phyloP scores from a whole-genome alignment of 2,888 invertebrate genomes.

The Sicus ferrugineus region DNA sequence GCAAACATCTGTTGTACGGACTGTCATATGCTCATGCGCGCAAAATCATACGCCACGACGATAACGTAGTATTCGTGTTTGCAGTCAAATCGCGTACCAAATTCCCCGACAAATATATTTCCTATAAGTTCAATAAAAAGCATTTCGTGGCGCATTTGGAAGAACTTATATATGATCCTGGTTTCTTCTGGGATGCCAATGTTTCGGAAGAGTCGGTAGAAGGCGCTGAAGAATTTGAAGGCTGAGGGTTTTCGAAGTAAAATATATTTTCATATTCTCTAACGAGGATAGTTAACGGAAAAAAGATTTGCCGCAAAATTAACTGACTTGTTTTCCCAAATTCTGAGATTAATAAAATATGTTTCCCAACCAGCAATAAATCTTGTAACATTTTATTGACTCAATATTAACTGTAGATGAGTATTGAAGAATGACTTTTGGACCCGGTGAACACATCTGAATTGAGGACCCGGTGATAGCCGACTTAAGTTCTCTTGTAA shows the following conservation, averaged over 20 bases:
- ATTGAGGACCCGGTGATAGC: too few species aligned
- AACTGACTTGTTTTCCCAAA: background rate
- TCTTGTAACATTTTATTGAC: too few species aligned
- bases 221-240: too few species aligned
- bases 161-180: slow-evolving; percentile 30
- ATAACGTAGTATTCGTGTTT: slow-evolving; percentile 53
- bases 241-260: background rate
- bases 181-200: background rate
- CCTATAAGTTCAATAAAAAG: slow-evolving; percentile 48
- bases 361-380: too few species aligned
- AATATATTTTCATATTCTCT: background rate
- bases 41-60: slow-evolving; percentile 40
- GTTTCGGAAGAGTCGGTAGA: too few species aligned
- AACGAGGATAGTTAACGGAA: background rate
- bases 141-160: slow-evolving; percentile 47
- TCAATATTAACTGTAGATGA: too few species aligned
- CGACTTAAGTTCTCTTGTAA: too few species aligned
- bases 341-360: too few species aligned
- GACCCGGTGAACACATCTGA: too few species aligned
- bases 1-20: slow-evolving; percentile 49
- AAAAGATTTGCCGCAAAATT: background rate
- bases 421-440: too few species aligned
- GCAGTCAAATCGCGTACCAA: slow-evolving; percentile 40
- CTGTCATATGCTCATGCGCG: slow-evolving; percentile 47
- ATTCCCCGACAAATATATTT: slow-evolving; percentile 53